phyloP scores from a whole-genome alignment of 2,113 vertebrate species.

The Entomyzon cyanotis region DNA sequence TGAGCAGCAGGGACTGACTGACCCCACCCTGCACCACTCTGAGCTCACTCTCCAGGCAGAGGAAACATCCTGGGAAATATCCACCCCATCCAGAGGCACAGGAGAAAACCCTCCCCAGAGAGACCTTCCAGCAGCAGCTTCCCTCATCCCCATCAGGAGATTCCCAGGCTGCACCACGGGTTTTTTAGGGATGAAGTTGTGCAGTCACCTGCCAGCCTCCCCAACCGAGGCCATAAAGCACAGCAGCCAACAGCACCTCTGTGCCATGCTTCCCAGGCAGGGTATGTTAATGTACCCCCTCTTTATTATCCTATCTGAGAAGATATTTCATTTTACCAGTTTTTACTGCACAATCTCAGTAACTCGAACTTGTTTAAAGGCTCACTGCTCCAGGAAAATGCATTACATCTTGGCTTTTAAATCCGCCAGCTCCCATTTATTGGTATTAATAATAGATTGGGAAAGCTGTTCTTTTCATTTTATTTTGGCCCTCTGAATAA shows the following conservation, averaged over 20 bases:
- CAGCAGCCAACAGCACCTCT: background rate
- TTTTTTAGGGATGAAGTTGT: background rate
- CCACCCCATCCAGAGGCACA: background rate
- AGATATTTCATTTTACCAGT: constrained; percentile 57
- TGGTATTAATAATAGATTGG: constrained; percentile 72
- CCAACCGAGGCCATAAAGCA: background rate
- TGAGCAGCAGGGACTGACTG: too few species aligned
- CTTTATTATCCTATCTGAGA: constrained; percentile 57
- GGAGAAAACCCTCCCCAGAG: background rate
- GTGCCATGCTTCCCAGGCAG: background rate
- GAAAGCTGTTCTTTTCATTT: constrained; percentile 62
- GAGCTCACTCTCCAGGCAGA: background rate
- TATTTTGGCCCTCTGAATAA: constrained; percentile 53
- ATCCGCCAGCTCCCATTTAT: constrained; percentile 52
- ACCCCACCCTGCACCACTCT: background rate
- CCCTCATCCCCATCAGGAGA: background rate
- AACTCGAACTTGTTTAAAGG: constrained; percentile 68
- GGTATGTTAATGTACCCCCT: constrained; percentile 4
- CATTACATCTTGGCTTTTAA: constrained; percentile 42
- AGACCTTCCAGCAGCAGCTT: background rate
- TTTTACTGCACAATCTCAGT: constrained; percentile 64
- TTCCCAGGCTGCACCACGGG: background rate
- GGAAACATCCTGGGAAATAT: background rate
- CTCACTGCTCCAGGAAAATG: constrained; percentile 42
- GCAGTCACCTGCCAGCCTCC: background rate